A percentile compares a stretch with the other conserved stretches of the same genome.
phyloP scores from a whole-genome alignment of 2,113 vertebrate genomes.

The Polyodon spathula region DNA sequence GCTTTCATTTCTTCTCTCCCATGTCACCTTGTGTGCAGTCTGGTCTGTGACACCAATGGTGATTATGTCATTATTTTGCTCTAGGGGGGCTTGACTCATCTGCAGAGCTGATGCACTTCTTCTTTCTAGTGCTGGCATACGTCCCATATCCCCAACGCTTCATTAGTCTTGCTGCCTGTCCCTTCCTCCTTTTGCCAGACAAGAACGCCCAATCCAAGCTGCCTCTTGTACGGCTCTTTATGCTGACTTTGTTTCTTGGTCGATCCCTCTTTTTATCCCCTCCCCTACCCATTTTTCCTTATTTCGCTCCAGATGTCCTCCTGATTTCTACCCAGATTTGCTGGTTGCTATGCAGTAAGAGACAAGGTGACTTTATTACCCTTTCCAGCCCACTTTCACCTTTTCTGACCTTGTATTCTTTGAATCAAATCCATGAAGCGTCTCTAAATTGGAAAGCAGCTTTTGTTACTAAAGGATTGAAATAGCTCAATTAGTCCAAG shows the following conservation, averaged over 20 bases:
- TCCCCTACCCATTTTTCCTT: too few species aligned
- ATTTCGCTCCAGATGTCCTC: slow-evolving; percentile 71
- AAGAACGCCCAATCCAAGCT: slow-evolving; percentile 72
- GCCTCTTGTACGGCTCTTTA: slow-evolving; percentile 71
- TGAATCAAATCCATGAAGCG: slow-evolving; percentile 2
- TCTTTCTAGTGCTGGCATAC: slow-evolving; percentile 73
- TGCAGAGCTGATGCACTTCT: slow-evolving; percentile 77
- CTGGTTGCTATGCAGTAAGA: slow-evolving; percentile 28
- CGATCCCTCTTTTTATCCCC: slow-evolving; percentile 38
- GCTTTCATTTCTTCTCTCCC: slow-evolving; percentile 60
- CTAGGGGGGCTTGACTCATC: slow-evolving; percentile 81
- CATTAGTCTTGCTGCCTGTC: slow-evolving; percentile 78
- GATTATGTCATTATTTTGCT: slow-evolving; percentile 98
- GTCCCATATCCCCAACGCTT: slow-evolving; percentile 70
- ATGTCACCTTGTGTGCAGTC: slow-evolving; percentile 94
- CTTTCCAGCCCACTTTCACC: slow-evolving; percentile 28
- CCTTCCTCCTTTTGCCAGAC: slow-evolving; percentile 66
- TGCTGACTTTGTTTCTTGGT: slow-evolving; percentile 60
- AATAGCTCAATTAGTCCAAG: slow-evolving; percentile 15
- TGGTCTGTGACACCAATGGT: slow-evolving; percentile 95
- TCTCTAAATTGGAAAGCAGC: neutral
- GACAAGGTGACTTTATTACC: slow-evolving; percentile 53
- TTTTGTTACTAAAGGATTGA: neutral
- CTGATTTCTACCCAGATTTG: slow-evolving; percentile 28
- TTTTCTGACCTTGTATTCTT: slow-evolving; percentile 17